phyloP scores from a whole-genome alignment of 2,888 invertebrate genomes.

The Bhutanitis thaidina region DNA sequence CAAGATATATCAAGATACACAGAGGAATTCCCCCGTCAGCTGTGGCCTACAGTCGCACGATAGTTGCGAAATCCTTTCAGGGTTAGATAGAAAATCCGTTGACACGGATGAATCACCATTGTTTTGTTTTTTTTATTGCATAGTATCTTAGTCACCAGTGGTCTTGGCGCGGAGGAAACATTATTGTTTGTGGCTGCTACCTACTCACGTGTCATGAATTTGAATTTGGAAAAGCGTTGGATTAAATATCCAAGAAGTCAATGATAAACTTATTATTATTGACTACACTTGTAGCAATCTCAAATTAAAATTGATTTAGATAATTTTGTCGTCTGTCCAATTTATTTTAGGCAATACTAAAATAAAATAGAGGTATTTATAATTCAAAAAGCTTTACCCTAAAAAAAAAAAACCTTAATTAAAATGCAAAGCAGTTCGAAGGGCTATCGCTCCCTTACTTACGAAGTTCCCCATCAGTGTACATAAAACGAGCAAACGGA shows the following conservation, averaged over 20 bases:
- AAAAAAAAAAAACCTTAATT: not conserved
- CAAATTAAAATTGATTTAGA: no score
- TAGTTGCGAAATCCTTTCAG: conserved; percentile 14
- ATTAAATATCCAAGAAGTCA: no score
- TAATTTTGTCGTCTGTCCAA: no score
- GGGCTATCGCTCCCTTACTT: not conserved
- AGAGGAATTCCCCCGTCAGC: not conserved
- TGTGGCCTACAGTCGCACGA: not conserved
- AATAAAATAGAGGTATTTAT: no score
- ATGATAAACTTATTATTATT: no score
- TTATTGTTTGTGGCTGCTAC: not conserved
- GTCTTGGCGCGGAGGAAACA: not conserved
- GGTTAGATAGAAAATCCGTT: conserved; percentile 6
- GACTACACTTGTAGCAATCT: no score
- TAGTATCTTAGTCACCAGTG: not conserved
- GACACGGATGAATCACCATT: conserved; percentile 9
- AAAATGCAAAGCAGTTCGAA: not conserved
- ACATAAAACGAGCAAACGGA: not conserved
- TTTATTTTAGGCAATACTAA: no score
- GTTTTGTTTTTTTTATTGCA: conserved; percentile 3
- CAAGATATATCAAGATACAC: no score
- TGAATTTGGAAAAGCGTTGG: no score
- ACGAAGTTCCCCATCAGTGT: no score
- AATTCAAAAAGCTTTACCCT: no score
- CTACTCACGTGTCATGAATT: no score